Percentiles rank a stretch among this genome's conserved stretches.
These are phyloP conservation scores for Nomia melanderi DNA, from an alignment of 1,140 invertebrate species.

Conservation along the genomic window DNA sequence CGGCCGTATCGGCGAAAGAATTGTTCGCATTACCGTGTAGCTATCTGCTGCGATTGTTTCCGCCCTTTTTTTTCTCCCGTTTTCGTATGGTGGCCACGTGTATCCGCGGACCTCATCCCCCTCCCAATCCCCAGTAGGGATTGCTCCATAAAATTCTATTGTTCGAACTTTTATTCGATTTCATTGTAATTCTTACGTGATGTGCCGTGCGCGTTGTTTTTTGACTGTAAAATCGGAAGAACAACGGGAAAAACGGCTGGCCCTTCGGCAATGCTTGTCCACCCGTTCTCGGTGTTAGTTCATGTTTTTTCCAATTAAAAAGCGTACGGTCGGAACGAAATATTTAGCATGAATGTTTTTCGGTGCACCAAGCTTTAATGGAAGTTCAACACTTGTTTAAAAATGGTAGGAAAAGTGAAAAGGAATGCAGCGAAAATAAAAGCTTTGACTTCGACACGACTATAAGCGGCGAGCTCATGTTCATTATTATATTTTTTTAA, in stretches of 20 bases:
- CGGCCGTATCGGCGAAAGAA: constrained; percentile 20
- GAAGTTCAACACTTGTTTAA: too few species aligned
- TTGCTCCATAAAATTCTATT: constrained; percentile 33
- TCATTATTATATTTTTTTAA: too few species aligned
- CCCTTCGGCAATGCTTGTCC: not conserved
- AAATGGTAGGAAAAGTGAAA: too few species aligned
- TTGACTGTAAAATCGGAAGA: constrained; percentile 2
- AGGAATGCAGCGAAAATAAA: too few species aligned
- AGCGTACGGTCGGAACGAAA: too few species aligned
- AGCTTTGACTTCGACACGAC: too few species aligned
- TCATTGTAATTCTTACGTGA: constrained; percentile 5
- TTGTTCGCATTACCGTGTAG: constrained; percentile 22
- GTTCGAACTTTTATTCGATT: constrained; percentile 13
- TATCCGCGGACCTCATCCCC: too few species aligned
- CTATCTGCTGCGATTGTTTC: not conserved
- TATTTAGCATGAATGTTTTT: too few species aligned
- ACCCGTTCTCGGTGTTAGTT: not conserved
- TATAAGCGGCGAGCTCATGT: too few species aligned
- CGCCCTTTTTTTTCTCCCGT: not conserved
- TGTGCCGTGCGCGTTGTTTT: not conserved
- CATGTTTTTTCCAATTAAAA: not conserved
- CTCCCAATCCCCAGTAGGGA: too few species aligned
- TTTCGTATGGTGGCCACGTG: not conserved
- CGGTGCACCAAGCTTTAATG: too few species aligned
- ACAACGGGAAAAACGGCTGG: not conserved